Evolutionary conservation across 2,888 invertebrate genomes (phyloP).

Genomic region (Cartodere bifasciata): DNA sequence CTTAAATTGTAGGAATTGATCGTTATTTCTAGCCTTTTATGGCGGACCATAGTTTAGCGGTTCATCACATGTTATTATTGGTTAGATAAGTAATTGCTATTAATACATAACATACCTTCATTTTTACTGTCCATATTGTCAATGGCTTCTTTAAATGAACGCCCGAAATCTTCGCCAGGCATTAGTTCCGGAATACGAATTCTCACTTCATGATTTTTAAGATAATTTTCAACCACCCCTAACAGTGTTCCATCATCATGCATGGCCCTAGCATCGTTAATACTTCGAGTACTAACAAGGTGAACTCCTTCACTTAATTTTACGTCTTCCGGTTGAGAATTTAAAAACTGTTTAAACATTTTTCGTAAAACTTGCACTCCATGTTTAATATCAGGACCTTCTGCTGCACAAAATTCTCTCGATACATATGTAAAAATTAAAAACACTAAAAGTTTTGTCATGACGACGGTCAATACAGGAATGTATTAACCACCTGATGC

Average conservation of each 20-base stretch:
- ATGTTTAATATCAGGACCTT: constrained; percentile 23
- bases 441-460: no score
- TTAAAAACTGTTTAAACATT: constrained; percentile 29
- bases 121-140: constrained; percentile 34
- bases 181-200: constrained; percentile 58
- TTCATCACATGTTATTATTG: no score
- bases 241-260: constrained; percentile 41
- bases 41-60: no score
- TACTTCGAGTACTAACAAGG: constrained; percentile 43
- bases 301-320: constrained; percentile 51
- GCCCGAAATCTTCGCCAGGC: constrained; percentile 44
- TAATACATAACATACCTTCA: no score
- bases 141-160: constrained; percentile 43
- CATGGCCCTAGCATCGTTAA: constrained; percentile 36
- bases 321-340: constrained; percentile 39
- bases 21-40: no score
- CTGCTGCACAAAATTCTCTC: no score
- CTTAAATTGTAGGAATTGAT: no score
- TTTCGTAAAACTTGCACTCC: constrained; percentile 28
- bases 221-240: constrained; percentile 49
- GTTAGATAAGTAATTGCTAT: no score
- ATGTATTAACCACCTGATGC: no score
- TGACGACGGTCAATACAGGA: no score
- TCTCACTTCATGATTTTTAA: constrained; percentile 59
- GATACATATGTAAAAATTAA: no score